Evolutionary conservation across 1,140 invertebrate genomes (phyloP).

Genomic region (Drepana arcuata): DNA sequence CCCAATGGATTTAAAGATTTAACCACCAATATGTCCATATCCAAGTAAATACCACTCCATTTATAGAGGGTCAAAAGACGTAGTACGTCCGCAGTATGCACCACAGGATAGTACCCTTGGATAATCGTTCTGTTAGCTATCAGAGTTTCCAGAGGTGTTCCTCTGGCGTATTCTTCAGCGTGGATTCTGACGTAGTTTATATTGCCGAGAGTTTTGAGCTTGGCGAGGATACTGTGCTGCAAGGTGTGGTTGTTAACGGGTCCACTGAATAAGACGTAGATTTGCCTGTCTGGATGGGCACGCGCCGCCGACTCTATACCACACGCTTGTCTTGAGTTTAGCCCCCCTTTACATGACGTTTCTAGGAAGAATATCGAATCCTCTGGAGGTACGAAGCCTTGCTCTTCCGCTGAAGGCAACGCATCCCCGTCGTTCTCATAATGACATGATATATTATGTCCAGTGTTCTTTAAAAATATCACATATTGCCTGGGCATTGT

Average conservation of each 20-base stretch:
- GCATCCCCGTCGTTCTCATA: constrained; percentile 10
- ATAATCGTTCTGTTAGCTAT: constrained; percentile 26
- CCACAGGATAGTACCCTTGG: not conserved
- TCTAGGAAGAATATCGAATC: constrained; percentile 74
- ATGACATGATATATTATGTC: constrained; percentile 22
- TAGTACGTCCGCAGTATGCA: not conserved
- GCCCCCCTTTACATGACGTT: constrained; percentile 61
- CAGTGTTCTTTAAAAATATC: not conserved
- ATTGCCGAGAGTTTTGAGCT: constrained; percentile 73
- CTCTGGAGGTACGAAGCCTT: constrained; percentile 7
- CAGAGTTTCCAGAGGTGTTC: constrained; percentile 76
- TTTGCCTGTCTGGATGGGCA: constrained; percentile 66
- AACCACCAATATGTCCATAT: constrained; percentile 82
- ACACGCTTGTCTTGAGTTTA: constrained; percentile 72
- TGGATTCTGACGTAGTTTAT: constrained; percentile 73
- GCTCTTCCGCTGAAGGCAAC: constrained; percentile 13
- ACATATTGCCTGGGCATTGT: not conserved
- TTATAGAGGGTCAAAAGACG: constrained; percentile 79
- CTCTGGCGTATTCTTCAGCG: constrained; percentile 72
- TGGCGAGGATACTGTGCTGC: constrained; percentile 4
- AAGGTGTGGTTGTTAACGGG: constrained; percentile 20
- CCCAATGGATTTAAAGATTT: constrained; percentile 74
- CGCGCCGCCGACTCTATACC: constrained; percentile 75
- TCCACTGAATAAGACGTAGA: constrained; percentile 69
- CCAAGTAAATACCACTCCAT: constrained; percentile 84